A percentile compares a stretch with the other conserved stretches of the same genome.
Evolutionary conservation across 2,113 vertebrate genomes (phyloP).

Genomic region (Penelope pileata): DNA sequence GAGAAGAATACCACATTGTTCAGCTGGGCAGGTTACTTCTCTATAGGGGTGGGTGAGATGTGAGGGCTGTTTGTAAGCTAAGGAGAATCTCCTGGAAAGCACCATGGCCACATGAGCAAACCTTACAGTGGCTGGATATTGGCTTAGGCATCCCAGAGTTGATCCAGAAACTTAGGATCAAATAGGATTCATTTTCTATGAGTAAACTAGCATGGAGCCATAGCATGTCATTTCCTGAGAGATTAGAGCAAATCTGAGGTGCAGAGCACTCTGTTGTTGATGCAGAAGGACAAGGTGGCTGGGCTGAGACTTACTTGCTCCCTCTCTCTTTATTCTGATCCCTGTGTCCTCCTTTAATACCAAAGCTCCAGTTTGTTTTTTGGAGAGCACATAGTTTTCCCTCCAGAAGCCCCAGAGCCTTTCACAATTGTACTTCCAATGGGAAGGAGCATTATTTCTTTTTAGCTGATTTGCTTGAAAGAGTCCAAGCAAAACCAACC

Average conservation of each 20-base stretch:
- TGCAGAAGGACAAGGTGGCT: neutral
- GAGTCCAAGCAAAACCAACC: neutral
- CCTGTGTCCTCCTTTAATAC: neutral
- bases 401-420: neutral
- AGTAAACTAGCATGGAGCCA: neutral
- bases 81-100: neutral
- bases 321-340: neutral
- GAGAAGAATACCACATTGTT: rapidly evolving
- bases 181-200: neutral
- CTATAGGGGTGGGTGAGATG: neutral
- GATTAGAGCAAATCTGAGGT: neutral
- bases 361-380: neutral
- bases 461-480: neutral
- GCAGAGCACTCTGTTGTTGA: neutral
- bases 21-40: neutral
- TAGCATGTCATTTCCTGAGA: neutral
- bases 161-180: neutral
- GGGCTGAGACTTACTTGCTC: neutral
- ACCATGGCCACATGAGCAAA: neutral
- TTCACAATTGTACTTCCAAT: neutral
- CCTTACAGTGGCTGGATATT: neutral
- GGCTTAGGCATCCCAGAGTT: neutral
- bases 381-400: neutral
- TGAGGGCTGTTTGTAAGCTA: neutral
- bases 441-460: neutral